Evolutionary conservation across 1,140 invertebrate genomes (phyloP).

Genomic region (Arion vulgaris): DNA sequence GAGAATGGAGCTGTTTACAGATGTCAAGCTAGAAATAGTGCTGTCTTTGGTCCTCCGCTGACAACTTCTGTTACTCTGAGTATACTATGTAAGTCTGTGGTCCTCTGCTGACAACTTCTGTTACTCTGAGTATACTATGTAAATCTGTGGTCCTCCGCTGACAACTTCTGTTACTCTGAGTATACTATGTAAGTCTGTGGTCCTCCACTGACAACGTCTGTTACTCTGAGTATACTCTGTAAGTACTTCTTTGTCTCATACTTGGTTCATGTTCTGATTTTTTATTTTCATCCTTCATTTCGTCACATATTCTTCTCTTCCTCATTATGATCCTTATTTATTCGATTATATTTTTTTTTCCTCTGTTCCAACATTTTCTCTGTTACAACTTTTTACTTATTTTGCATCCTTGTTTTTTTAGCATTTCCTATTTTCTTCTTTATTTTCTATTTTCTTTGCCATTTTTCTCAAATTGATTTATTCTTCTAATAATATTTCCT

Average conservation of each 20-base stretch:
- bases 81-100: slow-evolving; percentile 87
- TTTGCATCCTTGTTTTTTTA: too few relatives aligned
- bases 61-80: slow-evolving; percentile 86
- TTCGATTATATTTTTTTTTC: too few relatives aligned
- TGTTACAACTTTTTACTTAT: too few relatives aligned
- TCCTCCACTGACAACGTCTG: slow-evolving; percentile 80
- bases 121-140: slow-evolving; percentile 92
- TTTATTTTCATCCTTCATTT: too few relatives aligned
- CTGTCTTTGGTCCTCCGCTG: slow-evolving; percentile 79
- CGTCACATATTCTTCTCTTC: too few relatives aligned
- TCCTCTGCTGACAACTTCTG: slow-evolving; percentile 80
- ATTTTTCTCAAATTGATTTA: too few relatives aligned
- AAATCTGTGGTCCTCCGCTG: slow-evolving; percentile 78
- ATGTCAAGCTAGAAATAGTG: slow-evolving; percentile 91
- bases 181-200: slow-evolving; percentile 86
- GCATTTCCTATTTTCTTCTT: too few relatives aligned
- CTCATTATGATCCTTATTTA: too few relatives aligned
- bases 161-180: slow-evolving; percentile 86
- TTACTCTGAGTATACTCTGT: slow-evolving; percentile 92
- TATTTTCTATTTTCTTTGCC: too few relatives aligned
- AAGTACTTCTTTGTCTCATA: slow-evolving; percentile 81
- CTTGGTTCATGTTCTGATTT: too few relatives aligned
- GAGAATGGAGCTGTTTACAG: slow-evolving; percentile 92
- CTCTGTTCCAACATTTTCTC: too few relatives aligned
- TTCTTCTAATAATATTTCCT: too few relatives aligned